These are phyloP conservation scores for Babyrousa celebensis DNA, from an alignment of 2,797 vertebrate genomes.

Conservation along the genomic window DNA sequence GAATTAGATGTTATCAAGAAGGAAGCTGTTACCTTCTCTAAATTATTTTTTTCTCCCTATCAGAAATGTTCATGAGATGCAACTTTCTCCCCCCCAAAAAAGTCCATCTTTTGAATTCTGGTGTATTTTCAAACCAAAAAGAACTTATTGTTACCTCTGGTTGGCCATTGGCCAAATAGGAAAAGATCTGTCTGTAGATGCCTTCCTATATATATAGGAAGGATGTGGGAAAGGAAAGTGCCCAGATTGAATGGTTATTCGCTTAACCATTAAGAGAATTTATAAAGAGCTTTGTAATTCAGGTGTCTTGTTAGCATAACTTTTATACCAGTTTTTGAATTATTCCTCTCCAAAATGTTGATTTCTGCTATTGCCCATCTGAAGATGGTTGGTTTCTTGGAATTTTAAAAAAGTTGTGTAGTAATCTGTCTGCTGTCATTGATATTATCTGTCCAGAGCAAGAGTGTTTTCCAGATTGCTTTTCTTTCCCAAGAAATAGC, in stretches of 20 bases:
- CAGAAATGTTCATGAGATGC: background rate
- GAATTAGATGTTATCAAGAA: slow-evolving; percentile 45
- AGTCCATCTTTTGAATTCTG: slow-evolving; percentile 71
- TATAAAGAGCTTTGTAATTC: background rate
- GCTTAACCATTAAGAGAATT: slow-evolving; percentile 33
- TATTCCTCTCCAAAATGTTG: background rate
- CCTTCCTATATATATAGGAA: slow-evolving; percentile 40
- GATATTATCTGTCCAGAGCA: slow-evolving; percentile 40
- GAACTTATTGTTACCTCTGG: slow-evolving; percentile 32
- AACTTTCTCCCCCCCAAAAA: fast-evolving
- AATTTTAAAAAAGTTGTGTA: background rate
- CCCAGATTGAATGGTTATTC: background rate
- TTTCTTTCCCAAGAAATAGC: slow-evolving; percentile 56
- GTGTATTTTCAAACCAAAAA: slow-evolving; percentile 66
- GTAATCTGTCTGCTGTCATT: slow-evolving; percentile 7
- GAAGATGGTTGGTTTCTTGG: slow-evolving; percentile 53
- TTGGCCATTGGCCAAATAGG: slow-evolving; percentile 75
- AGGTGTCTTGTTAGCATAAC: background rate
- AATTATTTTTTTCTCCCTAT: slow-evolving; percentile 49
- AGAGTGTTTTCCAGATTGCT: slow-evolving; percentile 58
- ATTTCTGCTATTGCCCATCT: background rate
- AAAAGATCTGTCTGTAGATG: slow-evolving; percentile 62
- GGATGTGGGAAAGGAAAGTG: slow-evolving; percentile 15
- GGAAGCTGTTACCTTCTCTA: slow-evolving; percentile 17
- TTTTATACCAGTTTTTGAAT: slow-evolving; percentile 10